Base-by-base conservation (phyloP, 2,113 vertebrate species). In the Tragelaphus imberbis region DNA sequence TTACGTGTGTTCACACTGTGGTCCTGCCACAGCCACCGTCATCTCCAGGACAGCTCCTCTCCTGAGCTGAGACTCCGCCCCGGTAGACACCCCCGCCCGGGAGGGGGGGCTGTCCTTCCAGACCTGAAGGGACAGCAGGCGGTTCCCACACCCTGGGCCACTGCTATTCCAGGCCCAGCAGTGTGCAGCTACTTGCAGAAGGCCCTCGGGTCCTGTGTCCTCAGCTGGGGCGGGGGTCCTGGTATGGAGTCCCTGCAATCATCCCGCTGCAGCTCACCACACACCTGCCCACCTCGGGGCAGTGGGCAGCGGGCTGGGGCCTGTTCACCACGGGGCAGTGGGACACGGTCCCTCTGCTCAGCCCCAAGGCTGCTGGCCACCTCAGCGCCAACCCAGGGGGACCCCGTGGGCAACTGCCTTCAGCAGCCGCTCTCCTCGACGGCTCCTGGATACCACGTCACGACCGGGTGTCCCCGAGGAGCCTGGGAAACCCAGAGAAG, bases 241-340 rank as follows among this genome's bases (percentile, higher is more conserved):
- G 47, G 16, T 51, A 17, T 51, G 79, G 1, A 11, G 47, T 51
- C 79, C 9, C 28, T 12, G 47, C 0, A 5, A 19, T 3, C 5
- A 0, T 3, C 16, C 44, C 1, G 5, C 79, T 33, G 28, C 16
- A 9, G 0, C 47, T 11, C 77, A 6, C 47, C 28, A 17, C 77
- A 51, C 15, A 0, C n/a, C 65, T 36, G 36, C 17, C 47, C 2
- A 1, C 79, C 49, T 3, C 5, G 1, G 49, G 49, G 47, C 47
- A 7, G 15, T 3, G 47, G 28, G 77, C 27, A n/a, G 12, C 2
- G 75, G 23, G 25, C 7, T 7, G 33, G 63, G 19, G 68, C 68
- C 71, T 79, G 7, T 30, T 3, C 1, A 13, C 68, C 5, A 2
- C 5, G 30, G 49, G 49, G 16, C 47, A 27, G 16, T 21, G 79